Evolutionary conservation across 2,113 vertebrate genomes (phyloP), one percentile per base, ranked within the genome.

Genomic region (Fregetta grallaria): DNA sequence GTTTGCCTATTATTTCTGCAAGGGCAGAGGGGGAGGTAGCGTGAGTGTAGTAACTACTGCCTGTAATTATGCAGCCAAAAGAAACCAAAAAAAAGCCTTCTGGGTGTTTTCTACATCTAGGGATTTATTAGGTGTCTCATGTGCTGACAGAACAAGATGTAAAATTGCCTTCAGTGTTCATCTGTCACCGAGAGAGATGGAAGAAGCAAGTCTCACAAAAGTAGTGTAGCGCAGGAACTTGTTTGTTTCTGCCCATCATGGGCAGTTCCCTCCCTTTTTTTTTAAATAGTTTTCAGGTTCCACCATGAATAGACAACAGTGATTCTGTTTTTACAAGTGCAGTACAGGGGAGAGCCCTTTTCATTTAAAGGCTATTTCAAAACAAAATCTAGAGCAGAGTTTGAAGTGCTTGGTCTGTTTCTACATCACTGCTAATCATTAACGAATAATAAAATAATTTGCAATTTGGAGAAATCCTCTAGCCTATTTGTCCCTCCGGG

Each of bases 121-220:
- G 66, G 59, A 72, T 90, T 97, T 94, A 84, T 92, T 97, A 68
- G 44, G 23, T 91, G 36, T 85, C 80, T 93, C 36, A 40, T 71
- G 25, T 93, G 62, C 88, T 94, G 78, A 71, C 56, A 94, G 88
- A 80, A 93, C 50, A 92, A 92, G 65, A 81, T 86, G 55, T 62
- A 72, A 94, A 90, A 65, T 67, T 75, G 53, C 74, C 95, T n/a
- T 88, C 84, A 27, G 53, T 87, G 40, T 86, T 91, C 38, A 15
- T 63, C 20, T 80, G 25, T 86, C 71, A 36, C 36, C 1, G 1
- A 76, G 15, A 45, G 32, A 73, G 77, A 38, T 42, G 77, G 82
- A 95, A 71, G 44, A 47, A 76, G 16, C 27, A 56, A 62, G 29
- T 59, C 62, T 85, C 53, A 36, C 53, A 29, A 42, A 94, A 86